Base-by-base conservation (phyloP, 2,888 invertebrate genomes). In the Taenaris catops region DNA sequence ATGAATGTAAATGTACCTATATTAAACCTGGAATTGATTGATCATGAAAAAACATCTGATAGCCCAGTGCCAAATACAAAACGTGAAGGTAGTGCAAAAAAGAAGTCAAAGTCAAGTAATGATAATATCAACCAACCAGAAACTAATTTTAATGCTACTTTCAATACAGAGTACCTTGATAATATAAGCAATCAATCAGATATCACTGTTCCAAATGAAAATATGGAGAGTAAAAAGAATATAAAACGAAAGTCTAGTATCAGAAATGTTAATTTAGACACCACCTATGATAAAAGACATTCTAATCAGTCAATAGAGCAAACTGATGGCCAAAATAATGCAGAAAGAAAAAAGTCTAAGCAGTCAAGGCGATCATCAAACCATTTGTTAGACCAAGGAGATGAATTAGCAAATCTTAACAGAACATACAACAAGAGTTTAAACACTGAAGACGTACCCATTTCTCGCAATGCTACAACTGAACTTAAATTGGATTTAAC, bases 401-500 rank as follows among this genome's bases (percentile, higher is more conserved):
- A 7, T 25, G 16, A 5, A 8, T 10, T 29, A 8, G 8, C 12
- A 1, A 36, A 21, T 9, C 34, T 48, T 4, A 49, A 51, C 24
- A 33, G 28, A 4, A 50, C 47, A 7, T 48, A 41, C 38, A 46
- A 51, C 9, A 51, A 43, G 38, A 25, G n/a, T 9, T 25, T 26
- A 1, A 27, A 21, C 24, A 26, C 17, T 6, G 12, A 18, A 12
- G n/a, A n/a, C n/a, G 23, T 19, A 8, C 6, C 8, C 1, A 25
- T 6, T 6, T 25, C 25, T 11, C 21, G 18, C 4, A 32, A 43
- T 24, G 12, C 29, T 6, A 43, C 33, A 10, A 40, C 25, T 35
- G 33, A 38, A 23, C 24, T 33, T 8, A 29, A 45, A 40, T 29
- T 40, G 1, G 51, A 74, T 34, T 45, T 51, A 6, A 76, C 69